Percentiles rank a stretch among this genome's conserved stretches.
Conservation (phyloP, 2,797 vertebrate species). For the Toxotes lorentzi region DNA sequence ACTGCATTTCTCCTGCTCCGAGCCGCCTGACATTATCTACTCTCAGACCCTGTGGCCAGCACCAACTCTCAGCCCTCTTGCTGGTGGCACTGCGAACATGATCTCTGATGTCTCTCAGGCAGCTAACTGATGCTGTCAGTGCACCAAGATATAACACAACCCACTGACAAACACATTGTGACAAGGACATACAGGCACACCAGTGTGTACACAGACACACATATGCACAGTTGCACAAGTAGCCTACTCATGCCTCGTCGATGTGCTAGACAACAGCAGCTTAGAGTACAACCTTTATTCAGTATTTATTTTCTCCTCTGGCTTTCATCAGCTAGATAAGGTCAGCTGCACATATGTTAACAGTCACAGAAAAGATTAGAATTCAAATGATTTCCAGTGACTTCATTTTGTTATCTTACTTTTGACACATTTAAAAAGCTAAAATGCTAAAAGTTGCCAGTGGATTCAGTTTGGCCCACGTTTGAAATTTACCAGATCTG, state of each 20-base stretch:
- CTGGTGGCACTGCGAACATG: slow-evolving; percentile 81
- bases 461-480: slow-evolving; percentile 2
- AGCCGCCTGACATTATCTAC: slow-evolving; percentile 81
- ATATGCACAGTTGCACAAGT: slow-evolving; percentile 17
- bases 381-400: slow-evolving; percentile 4
- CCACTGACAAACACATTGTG: slow-evolving; percentile 77
- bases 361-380: background rate
- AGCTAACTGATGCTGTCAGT: slow-evolving; percentile 84
- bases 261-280: slow-evolving; percentile 33
- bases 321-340: slow-evolving; percentile 29
- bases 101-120: slow-evolving; percentile 80
- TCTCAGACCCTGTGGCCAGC: slow-evolving; percentile 77
- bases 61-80: slow-evolving; percentile 68
- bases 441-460: background rate
- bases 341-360: slow-evolving; percentile 34
- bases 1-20: slow-evolving; percentile 48
- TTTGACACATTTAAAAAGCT: background rate
- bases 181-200: slow-evolving; percentile 73
- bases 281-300: slow-evolving; percentile 45
- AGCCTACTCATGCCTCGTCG: slow-evolving; percentile 4
- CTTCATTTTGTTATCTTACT: background rate
- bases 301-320: slow-evolving; percentile 31
- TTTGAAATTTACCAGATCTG: slow-evolving; percentile 16
- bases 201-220: slow-evolving; percentile 39
- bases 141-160: slow-evolving; percentile 68